A percentile compares a stretch with the other conserved stretches of the same genome.
Conservation (phyloP, 2,888 invertebrate species). For the Parascotia fuliginaria region DNA sequence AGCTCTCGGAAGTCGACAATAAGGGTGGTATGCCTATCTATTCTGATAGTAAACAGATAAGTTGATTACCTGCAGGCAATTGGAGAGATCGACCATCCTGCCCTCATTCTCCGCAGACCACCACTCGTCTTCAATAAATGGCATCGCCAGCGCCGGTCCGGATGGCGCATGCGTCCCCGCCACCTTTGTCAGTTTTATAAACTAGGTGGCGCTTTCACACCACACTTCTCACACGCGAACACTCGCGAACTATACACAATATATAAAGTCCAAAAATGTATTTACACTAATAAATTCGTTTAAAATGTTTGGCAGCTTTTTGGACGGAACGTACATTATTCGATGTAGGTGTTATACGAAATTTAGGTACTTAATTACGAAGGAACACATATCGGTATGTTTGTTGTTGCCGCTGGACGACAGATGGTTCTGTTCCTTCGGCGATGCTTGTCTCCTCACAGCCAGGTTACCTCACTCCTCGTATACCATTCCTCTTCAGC, state of each 20-base stretch:
- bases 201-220: slow-evolving; percentile 71
- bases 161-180: slow-evolving; percentile 88
- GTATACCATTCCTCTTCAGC: slow-evolving; percentile 75
- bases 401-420: slow-evolving; percentile 41
- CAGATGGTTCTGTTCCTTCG: slow-evolving; percentile 40
- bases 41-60: background rate
- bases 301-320: slow-evolving; percentile 79
- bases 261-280: slow-evolving; percentile 61
- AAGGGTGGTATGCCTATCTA: background rate
- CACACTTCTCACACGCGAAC: slow-evolving; percentile 60
- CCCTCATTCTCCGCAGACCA: slow-evolving; percentile 98
- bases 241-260: slow-evolving; percentile 66
- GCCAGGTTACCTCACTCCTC: slow-evolving; percentile 83
- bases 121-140: slow-evolving; percentile 98
- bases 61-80: slow-evolving; percentile 91
- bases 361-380: slow-evolving; percentile 68
- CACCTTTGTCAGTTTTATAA: slow-evolving; percentile 82
- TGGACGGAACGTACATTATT: slow-evolving; percentile 84
- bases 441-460: slow-evolving; percentile 38
- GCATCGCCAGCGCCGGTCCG: slow-evolving; percentile 92
- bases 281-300: slow-evolving; percentile 82
- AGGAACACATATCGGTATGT: slow-evolving; percentile 74
- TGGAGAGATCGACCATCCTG: slow-evolving; percentile 96
- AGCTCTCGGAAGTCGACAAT: background rate
- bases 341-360: slow-evolving; percentile 67